Conservation (phyloP, 2,797 vertebrate species). For the Sebastes elongatus region DNA sequence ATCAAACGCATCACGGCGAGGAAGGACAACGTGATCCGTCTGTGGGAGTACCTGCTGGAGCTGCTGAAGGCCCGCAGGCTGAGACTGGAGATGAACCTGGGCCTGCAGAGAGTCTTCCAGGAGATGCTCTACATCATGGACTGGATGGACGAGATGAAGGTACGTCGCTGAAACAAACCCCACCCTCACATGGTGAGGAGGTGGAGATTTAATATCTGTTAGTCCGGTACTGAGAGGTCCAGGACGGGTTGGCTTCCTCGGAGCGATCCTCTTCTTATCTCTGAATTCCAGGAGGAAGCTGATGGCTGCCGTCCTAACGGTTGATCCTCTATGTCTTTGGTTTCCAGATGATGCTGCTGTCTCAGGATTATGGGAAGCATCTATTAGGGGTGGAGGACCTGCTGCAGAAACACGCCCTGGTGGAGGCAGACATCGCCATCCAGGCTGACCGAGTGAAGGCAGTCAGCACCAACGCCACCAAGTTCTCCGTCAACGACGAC, state of each 20-base stretch:
- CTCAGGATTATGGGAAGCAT: slow-evolving; percentile 96
- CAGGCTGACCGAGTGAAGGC: slow-evolving; percentile 92
- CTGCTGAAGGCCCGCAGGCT: slow-evolving; percentile 91
- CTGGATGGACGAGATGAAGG: slow-evolving; percentile 99
- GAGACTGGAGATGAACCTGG: slow-evolving; percentile 93
- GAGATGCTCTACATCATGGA: slow-evolving; percentile 99
- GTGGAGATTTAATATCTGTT: neutral
- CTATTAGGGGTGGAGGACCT: slow-evolving; percentile 94
- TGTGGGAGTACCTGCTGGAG: slow-evolving; percentile 98
- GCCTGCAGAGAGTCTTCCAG: slow-evolving; percentile 96
- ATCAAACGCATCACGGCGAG: slow-evolving; percentile 92
- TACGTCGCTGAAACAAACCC: slow-evolving; percentile 29
- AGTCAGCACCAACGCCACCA: slow-evolving; percentile 90
- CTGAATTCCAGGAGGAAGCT: slow-evolving; percentile 80
- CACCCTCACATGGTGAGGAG: neutral
- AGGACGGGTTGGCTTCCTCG: neutral
- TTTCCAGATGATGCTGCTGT: slow-evolving; percentile 90
- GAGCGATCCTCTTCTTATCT: neutral
- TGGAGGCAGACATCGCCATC: slow-evolving; percentile 93
- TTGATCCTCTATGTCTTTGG: neutral
- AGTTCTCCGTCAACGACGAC: slow-evolving; percentile 85
- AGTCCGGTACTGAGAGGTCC: neutral
- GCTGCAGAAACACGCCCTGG: slow-evolving; percentile 92
- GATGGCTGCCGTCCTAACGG: slow-evolving; percentile 46
- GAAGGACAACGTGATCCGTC: slow-evolving; percentile 94